phyloP scores from a whole-genome alignment of 2,113 vertebrate genomes.

The Eurystomus gularis region DNA sequence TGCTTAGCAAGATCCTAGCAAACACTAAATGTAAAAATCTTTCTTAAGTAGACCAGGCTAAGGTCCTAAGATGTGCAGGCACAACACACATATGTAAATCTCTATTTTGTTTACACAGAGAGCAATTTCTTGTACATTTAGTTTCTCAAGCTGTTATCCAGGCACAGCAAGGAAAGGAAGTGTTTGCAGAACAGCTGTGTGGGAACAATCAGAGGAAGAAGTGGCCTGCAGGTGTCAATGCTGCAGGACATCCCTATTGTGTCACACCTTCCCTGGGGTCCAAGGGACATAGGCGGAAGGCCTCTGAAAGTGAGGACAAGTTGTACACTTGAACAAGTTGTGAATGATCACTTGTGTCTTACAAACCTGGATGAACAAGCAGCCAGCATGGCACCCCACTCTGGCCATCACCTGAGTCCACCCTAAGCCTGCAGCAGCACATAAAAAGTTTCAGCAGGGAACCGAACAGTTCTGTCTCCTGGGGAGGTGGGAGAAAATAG shows the following conservation, averaged over 20 bases:
- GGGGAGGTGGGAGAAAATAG: not conserved
- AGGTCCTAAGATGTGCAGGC: not conserved
- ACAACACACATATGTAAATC: not conserved
- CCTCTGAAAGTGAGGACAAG: not conserved
- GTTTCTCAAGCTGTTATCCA: not conserved
- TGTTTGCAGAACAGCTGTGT: constrained; percentile 17
- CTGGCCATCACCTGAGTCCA: not conserved
- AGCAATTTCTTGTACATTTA: not conserved
- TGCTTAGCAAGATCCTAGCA: not conserved
- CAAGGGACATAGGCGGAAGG: not conserved
- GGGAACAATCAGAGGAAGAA: constrained; percentile 55
- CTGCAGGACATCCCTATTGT: not conserved
- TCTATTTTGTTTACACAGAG: not conserved
- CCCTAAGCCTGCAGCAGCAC: not conserved
- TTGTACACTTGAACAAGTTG: not conserved
- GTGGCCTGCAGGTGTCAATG: not conserved
- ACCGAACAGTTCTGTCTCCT: not conserved
- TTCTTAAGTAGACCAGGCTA: not conserved
- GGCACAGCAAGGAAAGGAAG: constrained; percentile 34
- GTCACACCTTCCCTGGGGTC: not conserved
- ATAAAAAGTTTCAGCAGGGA: not conserved
- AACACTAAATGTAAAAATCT: not conserved
- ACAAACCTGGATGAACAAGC: not conserved
- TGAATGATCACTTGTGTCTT: no score
- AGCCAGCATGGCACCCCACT: not conserved